Conservation (phyloP, 2,888 invertebrate species). For the Muschampia plurimacula region DNA sequence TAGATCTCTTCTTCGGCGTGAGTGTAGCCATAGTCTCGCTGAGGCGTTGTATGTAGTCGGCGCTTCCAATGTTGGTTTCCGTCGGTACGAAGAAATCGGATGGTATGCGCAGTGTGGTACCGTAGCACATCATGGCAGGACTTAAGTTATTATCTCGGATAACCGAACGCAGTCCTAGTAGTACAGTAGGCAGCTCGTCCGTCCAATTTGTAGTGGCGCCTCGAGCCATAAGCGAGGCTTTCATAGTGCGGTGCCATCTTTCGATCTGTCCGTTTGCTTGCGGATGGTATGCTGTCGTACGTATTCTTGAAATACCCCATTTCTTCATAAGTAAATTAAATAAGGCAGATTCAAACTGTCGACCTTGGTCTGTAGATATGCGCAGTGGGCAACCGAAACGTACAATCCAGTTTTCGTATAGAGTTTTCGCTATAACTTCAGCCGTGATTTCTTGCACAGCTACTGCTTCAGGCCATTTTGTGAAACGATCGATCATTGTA, state of each 20-base stretch:
- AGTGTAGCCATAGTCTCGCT: neutral
- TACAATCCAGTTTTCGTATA: neutral
- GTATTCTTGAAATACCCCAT: neutral
- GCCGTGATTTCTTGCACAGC: conserved; percentile 2
- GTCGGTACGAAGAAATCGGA: neutral
- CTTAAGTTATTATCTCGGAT: neutral
- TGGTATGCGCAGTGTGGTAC: neutral
- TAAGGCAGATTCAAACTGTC: too few species aligned
- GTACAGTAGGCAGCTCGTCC: neutral
- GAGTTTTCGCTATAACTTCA: neutral
- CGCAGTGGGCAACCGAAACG: too few species aligned
- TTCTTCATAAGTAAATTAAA: too few species aligned
- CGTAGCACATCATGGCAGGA: neutral
- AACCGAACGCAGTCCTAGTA: neutral
- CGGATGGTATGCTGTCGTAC: neutral
- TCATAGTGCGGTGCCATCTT: neutral
- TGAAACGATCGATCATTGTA: neutral
- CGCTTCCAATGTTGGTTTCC: neutral
- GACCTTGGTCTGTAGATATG: too few species aligned
- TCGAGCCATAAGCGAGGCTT: neutral
- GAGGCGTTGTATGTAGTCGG: neutral
- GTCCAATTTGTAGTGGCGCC: neutral
- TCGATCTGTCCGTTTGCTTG: neutral
- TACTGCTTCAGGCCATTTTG: neutral
- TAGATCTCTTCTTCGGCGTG: neutral